Evolutionary conservation across 2,113 vertebrate species (phyloP).

Genomic region (Dascyllus trimaculatus): DNA sequence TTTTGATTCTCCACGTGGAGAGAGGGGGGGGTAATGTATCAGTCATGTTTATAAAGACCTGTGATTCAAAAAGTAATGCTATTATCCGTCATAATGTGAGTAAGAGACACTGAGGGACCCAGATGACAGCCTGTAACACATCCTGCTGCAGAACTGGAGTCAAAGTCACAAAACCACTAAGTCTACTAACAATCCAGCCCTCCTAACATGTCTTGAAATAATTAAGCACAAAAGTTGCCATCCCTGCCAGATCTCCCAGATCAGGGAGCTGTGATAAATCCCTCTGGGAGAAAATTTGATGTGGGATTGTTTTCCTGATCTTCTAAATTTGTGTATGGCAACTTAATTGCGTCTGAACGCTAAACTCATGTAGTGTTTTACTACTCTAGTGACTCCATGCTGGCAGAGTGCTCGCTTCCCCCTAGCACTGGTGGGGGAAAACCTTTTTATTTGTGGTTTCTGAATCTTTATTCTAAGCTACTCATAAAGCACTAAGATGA

Average conservation of each 20-base stretch:
- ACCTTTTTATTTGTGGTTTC: slow-evolving; percentile 77
- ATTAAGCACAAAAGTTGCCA: slow-evolving; percentile 50
- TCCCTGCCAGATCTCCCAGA: slow-evolving; percentile 41
- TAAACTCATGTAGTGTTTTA: slow-evolving; percentile 70
- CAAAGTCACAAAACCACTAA: slow-evolving; percentile 50
- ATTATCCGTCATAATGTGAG: slow-evolving; percentile 22
- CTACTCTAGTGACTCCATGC: slow-evolving; percentile 67
- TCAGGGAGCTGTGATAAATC: slow-evolving; percentile 55
- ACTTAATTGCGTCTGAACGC: slow-evolving; percentile 70
- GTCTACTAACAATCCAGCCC: slow-evolving; percentile 37
- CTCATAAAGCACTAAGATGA: slow-evolving; percentile 74
- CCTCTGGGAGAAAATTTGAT: slow-evolving; percentile 56
- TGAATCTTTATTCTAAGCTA: slow-evolving; percentile 69
- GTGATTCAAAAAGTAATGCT: slow-evolving; percentile 45
- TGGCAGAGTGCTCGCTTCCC: slow-evolving; percentile 62
- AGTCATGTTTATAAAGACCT: slow-evolving; percentile 44
- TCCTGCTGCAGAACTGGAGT: slow-evolving; percentile 30
- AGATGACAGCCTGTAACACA: slow-evolving; percentile 40
- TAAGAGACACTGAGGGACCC: neutral
- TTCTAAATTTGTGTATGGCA: slow-evolving; percentile 68
- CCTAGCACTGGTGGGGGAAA: slow-evolving; percentile 50
- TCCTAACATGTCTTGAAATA: slow-evolving; percentile 60
- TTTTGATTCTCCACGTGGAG: slow-evolving; percentile 19
- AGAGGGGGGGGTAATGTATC: slow-evolving; percentile 10
- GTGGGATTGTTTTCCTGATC: slow-evolving; percentile 68